Base-by-base conservation (phyloP, 2,888 invertebrate genomes). In the Ophioninae sp. region DNA sequence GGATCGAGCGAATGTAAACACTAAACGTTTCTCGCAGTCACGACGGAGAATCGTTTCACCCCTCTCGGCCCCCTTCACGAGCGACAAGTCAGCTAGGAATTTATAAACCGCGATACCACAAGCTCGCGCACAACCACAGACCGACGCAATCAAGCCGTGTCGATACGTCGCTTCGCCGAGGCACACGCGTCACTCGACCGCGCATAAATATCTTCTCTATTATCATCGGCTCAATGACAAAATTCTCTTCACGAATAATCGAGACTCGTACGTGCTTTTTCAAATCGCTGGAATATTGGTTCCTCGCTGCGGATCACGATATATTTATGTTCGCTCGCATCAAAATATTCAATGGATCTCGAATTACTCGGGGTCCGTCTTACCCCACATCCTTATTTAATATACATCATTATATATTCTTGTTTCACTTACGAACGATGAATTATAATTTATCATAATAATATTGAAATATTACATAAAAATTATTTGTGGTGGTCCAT, bases 201-300 rank as follows among this genome's bases (percentile, higher is more conserved):
- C 21, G 44, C 67, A 72, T 21, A 37, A n/a, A 73, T 37, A 77
- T 61, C 39, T 61, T 79, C 72, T 76, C 72, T 76, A 70, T 75
- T 67, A 72, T 79, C 83, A 50, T 82, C 68, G 68, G 41, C 68
- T 76, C 79, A 83, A 76, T 79, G 79, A 62, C 79, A 79, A 57
- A 67, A 17, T 56, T 83, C 72, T 79, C 67, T 79, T 72, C 70
- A 79, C 56, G 50, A 61, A 75, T 79, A 67, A 65, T 39, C 57
- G 64, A 65, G 64, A 74, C n/a, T 59, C 44, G 39, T n/a, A 30
- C 7, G 13, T 6, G 7, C 8, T 59, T 7, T 5, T 30, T 17
- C 61, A 68, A 41, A 74, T 39, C 23, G 56, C 5, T 17, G 37
- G n/a, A 56, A 56, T 73, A 20, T 59, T 13, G 20, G 20, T 30